Evolutionary conservation across 2,113 vertebrate species (phyloP).

Genomic region (Rhodinocichla rosea): DNA sequence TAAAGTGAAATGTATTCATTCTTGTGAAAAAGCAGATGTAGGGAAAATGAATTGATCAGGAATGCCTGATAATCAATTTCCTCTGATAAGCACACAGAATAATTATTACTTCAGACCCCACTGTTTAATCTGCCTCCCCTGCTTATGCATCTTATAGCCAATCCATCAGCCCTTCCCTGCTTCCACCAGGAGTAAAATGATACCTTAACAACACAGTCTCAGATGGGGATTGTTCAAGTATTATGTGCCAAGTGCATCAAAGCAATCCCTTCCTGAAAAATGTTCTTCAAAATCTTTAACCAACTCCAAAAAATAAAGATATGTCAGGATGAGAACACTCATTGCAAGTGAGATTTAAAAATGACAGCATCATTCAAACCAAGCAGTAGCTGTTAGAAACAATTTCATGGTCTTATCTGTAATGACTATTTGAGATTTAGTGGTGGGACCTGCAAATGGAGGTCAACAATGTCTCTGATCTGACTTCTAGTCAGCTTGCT

Average conservation of each 20-base stretch:
- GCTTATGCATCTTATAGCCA: neutral
- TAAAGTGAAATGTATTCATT: conserved; percentile 13
- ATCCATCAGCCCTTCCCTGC: neutral
- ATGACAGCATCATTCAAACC: neutral
- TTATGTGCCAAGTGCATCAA: conserved; percentile 7
- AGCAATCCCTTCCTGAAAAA: conserved; percentile 18
- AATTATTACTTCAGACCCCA: neutral
- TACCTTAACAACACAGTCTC: conserved; percentile 7
- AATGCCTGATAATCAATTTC: conserved; percentile 25
- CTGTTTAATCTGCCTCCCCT: conserved; percentile 12
- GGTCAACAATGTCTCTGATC: neutral
- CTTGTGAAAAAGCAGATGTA: conserved; percentile 3
- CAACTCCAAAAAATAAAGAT: neutral
- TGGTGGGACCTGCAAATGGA: neutral
- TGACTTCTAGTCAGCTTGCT: neutral
- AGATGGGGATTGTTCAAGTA: neutral
- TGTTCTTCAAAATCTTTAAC: neutral
- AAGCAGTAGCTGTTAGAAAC: neutral
- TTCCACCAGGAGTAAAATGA: conserved; percentile 5
- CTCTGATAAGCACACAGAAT: neutral
- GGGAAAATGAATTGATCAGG: conserved; percentile 42
- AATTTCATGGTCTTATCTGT: neutral
- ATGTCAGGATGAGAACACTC: neutral
- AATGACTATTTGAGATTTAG: neutral
- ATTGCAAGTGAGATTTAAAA: neutral